Percentiles rank a stretch among this genome's conserved stretches.
phyloP scores from a whole-genome alignment of 2,888 invertebrate species.

The Steinernema carpocapsae region DNA sequence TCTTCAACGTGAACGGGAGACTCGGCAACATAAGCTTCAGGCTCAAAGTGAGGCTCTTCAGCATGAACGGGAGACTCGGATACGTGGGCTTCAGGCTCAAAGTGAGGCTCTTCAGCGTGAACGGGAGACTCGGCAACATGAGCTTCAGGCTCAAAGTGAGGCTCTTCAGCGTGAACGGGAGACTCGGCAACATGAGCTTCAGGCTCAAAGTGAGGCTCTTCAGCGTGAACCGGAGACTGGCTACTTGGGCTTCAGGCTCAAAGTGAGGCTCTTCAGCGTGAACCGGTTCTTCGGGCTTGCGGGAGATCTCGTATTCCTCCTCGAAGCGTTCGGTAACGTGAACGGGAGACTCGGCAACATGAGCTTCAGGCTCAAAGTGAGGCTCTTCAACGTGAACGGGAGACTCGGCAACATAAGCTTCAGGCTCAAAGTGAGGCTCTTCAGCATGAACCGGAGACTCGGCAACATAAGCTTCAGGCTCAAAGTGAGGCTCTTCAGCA shows the following conservation, averaged over 20 bases:
- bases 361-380: background rate
- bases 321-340: background rate
- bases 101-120: background rate
- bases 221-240: background rate
- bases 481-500: background rate
- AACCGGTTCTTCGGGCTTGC: background rate
- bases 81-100: background rate
- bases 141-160: too few species aligned
- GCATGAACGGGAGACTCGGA: background rate
- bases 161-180: background rate
- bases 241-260: background rate
- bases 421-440: background rate
- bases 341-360: background rate
- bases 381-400: background rate
- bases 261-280: background rate
- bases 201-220: background rate
- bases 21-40: background rate
- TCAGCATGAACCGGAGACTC: background rate
- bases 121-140: too few species aligned
- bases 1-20: background rate
- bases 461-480: too few species aligned
- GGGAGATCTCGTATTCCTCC: background rate
- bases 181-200: too few species aligned
- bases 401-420: too few species aligned
- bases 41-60: background rate